A percentile compares a stretch with the other conserved stretches of the same genome.
Conservation (phyloP, 2,797 vertebrate genomes). For the Loris lydekkerianus region DNA sequence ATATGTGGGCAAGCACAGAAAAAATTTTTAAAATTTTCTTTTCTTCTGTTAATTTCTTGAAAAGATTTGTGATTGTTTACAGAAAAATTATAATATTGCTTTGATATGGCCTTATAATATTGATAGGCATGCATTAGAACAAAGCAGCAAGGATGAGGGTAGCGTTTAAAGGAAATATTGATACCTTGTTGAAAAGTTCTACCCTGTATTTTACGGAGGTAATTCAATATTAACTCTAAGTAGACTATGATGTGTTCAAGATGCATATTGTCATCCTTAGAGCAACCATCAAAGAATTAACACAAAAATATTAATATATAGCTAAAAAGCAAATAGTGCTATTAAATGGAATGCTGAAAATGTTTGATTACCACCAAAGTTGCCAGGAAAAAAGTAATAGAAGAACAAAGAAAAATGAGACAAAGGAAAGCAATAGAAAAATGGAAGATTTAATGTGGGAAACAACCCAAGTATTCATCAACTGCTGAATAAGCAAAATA, state of each 20-base stretch:
- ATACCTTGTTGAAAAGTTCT: not conserved
- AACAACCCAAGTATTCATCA: not conserved
- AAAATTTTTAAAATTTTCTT: not conserved
- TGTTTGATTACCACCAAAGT: not conserved
- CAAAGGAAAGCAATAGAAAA: not conserved
- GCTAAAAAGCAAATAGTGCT: not conserved
- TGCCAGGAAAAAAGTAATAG: not conserved
- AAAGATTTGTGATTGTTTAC: constrained; percentile 12
- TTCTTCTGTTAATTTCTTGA: not conserved
- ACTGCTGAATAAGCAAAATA: not conserved
- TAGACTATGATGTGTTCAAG: not conserved
- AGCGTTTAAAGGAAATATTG: not conserved
- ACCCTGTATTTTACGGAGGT: not conserved
- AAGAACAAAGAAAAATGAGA: not conserved
- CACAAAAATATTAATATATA: not conserved
- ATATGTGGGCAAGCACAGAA: not conserved
- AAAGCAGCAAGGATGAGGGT: not conserved
- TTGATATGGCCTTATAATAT: not conserved
- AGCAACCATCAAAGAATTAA: not conserved
- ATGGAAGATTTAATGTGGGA: not conserved
- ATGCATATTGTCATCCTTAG: not conserved
- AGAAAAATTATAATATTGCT: not conserved
- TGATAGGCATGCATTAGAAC: not conserved
- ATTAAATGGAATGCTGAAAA: not conserved
- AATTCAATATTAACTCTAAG: not conserved